Evolutionary conservation across 2,888 invertebrate genomes (phyloP), one percentile per base, ranked within the genome.

Genomic region (Phymatocera aterrima): DNA sequence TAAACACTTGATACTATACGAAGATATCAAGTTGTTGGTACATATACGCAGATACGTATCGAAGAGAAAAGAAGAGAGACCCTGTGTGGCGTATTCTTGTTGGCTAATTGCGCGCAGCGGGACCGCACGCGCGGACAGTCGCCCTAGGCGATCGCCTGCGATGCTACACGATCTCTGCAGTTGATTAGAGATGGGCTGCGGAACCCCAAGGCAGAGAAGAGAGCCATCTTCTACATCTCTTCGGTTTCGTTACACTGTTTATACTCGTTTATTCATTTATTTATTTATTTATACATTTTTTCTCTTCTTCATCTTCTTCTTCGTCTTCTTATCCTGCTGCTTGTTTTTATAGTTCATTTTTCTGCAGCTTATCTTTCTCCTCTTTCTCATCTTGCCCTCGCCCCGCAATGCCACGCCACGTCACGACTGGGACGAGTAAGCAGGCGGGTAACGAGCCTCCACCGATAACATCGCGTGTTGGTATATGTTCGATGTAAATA

Each of bases 21-120:
- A 4, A 64, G 18, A 37, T 64, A 64, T 64, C 15, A 24, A 60
- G 31, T 31, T 2, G 51, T 21, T 40, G 40, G 40, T 40, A 40
- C 40, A 40, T 40, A 40, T 15, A 1, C 51, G n/a, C n/a, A 28
- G 31, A 60, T 10, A 31, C 31, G n/a, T 5, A 61, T 12, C 31
- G n/a, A 34, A 60, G 12, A 60, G 28, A 28, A 5, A 60, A 15
- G 15, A 31, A 57, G 24, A 28, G 31, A 28, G n/a, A 31, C 15
- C 6, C 31, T 64, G 61, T 64, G n/a, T 18, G n/a, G 18, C n/a
- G 31, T 4, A 60, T 64, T n/a, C 34, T 68, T 24, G 68, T 18
- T n/a, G 72, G 51, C 72, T 72, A 72, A 72, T 72, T 72, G 72
- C 51, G 72, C 72, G 46, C 70, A 68, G 46, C 18, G n/a, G n/a